These are phyloP conservation scores for Carassius auratus DNA, from an alignment of 2,113 vertebrate genomes.

Conservation along the genomic window DNA sequence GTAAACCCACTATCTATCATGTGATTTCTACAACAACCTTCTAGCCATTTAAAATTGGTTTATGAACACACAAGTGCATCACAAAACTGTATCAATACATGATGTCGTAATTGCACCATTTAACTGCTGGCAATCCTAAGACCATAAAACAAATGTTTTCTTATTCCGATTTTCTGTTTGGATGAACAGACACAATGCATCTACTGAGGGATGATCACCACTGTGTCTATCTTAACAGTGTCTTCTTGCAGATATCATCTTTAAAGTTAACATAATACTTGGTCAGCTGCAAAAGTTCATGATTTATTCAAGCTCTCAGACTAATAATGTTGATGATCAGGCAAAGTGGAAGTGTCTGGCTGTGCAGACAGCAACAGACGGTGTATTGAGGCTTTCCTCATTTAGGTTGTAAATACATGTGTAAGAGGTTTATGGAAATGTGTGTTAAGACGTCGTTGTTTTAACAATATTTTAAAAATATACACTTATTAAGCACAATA, in stretches of 20 bases:
- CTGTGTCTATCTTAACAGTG: not conserved
- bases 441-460: not conserved
- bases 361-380: not conserved
- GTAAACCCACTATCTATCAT: too few species aligned
- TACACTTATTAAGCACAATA: not conserved
- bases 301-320: not conserved
- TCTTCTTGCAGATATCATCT: not conserved
- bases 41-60: not conserved
- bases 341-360: not conserved
- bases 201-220: not conserved
- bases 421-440: not conserved
- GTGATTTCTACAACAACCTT: not conserved
- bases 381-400: not conserved
- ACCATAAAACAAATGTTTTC: not conserved
- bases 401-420: not conserved
- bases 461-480: not conserved
- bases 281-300: not conserved
- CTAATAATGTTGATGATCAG: slow-evolving; percentile 1
- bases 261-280: not conserved
- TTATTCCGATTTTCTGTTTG: not conserved
- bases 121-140: not conserved
- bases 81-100: not conserved
- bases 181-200: not conserved
- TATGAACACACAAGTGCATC: not conserved
- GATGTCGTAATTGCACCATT: not conserved